A percentile compares a stretch with the other conserved stretches of the same genome.
Evolutionary conservation across 2,888 invertebrate species (phyloP).

Genomic region (Caenorhabditis uteleia): DNA sequence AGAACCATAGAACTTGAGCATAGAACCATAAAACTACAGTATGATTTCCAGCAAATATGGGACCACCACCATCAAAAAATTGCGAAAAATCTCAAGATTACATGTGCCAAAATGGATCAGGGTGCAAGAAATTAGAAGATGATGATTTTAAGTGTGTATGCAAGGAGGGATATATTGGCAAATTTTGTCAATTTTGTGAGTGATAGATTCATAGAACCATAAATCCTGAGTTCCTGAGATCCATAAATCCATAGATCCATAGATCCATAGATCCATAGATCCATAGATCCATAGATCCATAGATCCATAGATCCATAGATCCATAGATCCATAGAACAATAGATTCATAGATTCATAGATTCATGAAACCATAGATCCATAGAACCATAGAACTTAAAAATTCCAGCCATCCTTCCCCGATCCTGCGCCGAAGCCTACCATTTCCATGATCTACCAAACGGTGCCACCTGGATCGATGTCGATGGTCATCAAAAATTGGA

Average conservation of each 20-base stretch:
- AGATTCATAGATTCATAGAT: no score
- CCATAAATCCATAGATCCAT: no score
- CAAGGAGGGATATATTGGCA: conserved; percentile 53
- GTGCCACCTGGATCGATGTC: conserved; percentile 60
- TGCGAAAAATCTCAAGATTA: conserved; percentile 46
- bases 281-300: no score
- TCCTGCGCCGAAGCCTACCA: conserved; percentile 59
- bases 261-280: no score
- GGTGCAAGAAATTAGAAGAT: conserved; percentile 18
- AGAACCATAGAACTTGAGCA: background rate
- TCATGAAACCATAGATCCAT: no score
- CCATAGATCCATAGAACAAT: no score
- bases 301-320: no score
- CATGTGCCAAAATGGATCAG: conserved; percentile 51
- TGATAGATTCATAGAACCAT: background rate
- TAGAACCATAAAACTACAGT: no score
- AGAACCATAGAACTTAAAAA: background rate
- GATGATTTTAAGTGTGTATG: conserved; percentile 50
- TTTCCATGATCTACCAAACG: conserved; percentile 49
- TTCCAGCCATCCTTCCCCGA: conserved; percentile 54
- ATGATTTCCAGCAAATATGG: conserved; percentile 12
- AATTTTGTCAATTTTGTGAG: conserved; percentile 63
- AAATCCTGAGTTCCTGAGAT: no score
- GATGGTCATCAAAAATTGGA: conserved; percentile 56
- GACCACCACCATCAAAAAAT: background rate